These are phyloP conservation scores for Phania funesta DNA, from an alignment of 2,888 invertebrate genomes.

Conservation along the genomic window DNA sequence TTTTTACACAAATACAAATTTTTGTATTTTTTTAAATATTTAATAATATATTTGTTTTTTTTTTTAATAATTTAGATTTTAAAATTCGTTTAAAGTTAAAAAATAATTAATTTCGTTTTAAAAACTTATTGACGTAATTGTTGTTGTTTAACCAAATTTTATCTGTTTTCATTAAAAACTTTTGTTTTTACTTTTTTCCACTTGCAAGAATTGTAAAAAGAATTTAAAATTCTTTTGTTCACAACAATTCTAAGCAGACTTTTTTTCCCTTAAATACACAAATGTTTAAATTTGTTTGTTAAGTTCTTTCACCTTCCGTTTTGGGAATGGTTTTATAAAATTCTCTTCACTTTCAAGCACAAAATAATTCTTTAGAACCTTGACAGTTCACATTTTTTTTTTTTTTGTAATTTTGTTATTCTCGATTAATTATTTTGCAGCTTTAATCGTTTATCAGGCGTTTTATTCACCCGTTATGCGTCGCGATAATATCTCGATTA, in stretches of 20 bases:
- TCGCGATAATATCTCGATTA: constrained; percentile 80
- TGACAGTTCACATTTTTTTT: background rate
- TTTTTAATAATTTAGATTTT: background rate
- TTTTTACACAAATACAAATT: background rate
- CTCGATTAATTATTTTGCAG: background rate
- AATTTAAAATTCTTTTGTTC: constrained; percentile 19
- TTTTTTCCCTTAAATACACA: background rate
- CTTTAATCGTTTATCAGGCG: background rate
- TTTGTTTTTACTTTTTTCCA: background rate
- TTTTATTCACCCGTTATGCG: constrained; percentile 78
- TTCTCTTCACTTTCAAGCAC: constrained; percentile 4
- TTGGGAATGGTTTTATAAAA: background rate
- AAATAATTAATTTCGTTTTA: background rate
- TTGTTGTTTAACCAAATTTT: background rate
- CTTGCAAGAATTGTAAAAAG: constrained; percentile 6
- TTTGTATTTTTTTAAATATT: background rate
- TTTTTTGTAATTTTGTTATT: constrained; percentile 22
- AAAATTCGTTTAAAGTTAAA: background rate
- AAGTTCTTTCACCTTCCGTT: constrained; percentile 33
- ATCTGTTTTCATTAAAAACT: background rate
- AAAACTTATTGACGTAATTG: constrained; percentile 5
- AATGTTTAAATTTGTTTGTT: no score
- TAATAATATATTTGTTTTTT: background rate
- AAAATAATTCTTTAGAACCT: background rate
- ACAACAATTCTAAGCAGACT: constrained; percentile 6